phyloP scores from a whole-genome alignment of 2,113 vertebrate species.

The Eretmochelys imbricata region DNA sequence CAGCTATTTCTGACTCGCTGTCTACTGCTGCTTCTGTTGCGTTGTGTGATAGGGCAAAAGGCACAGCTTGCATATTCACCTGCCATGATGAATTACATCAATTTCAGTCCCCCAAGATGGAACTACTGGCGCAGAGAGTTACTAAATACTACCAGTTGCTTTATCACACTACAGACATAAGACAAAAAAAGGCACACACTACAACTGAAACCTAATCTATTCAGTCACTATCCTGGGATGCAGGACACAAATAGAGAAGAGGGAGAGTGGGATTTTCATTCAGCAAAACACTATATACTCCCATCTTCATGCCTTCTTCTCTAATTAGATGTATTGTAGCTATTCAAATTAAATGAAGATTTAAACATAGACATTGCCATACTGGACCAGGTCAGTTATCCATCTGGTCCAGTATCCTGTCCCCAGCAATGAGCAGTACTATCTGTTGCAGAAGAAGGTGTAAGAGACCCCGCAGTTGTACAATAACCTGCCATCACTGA shows the following conservation, averaged over 20 bases:
- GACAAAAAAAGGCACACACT: conserved; percentile 8
- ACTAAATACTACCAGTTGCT: conserved; percentile 68
- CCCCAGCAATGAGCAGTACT: conserved; percentile 3
- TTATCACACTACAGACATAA: conserved; percentile 34
- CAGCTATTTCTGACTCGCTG: neutral
- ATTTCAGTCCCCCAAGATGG: conserved; percentile 57
- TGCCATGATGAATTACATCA: conserved; percentile 73
- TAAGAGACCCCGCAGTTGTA: conserved; percentile 25
- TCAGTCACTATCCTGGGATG: neutral
- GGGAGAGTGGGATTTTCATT: neutral
- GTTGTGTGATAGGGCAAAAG: conserved; percentile 28
- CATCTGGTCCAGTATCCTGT: neutral
- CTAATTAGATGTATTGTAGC: neutral
- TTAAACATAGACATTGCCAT: conserved; percentile 16
- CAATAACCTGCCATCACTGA: conserved; percentile 24
- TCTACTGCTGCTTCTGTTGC: conserved; percentile 51
- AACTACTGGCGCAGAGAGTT: conserved; percentile 63
- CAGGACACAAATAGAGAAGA: neutral
- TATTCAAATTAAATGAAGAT: neutral
- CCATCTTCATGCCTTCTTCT: neutral
- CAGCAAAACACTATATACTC: neutral
- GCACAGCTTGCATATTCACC: conserved; percentile 69
- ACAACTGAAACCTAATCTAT: neutral
- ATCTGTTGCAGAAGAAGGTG: conserved; percentile 11
- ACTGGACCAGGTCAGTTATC: conserved; percentile 19